Evolutionary conservation across 2,888 invertebrate species (phyloP), one percentile per base, ranked within the genome.

Genomic region (Cantharis rufa): DNA sequence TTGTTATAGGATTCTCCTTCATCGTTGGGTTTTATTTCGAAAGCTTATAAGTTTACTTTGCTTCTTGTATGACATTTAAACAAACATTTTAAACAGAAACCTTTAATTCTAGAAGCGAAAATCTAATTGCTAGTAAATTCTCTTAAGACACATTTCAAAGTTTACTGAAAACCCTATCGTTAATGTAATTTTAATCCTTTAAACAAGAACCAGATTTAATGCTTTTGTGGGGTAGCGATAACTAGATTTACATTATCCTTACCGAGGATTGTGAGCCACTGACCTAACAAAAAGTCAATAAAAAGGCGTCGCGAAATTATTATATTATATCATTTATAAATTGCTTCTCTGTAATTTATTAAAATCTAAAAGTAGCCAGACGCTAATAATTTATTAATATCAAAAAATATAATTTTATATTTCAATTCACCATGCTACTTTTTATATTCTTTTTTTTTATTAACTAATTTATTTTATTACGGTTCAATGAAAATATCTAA

Each of bases 151-250:
- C 75, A 61, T 75, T 61, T 71, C 66, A 61, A 64, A 75, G 70
- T 74, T 74, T 70, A 32, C 64, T 32, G 48, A 74, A 75, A 76
- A 32, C 62, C 28, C 18, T 68, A 62, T 63, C 69, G 28, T 62
- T 72, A 72, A 72, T 76, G 72, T 72, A 76, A 76, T 72, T 72
- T 76, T 76, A 76, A 76, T 75, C 71, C 75, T 75, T 71, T 68
- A 28, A 71, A 68, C 75, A 75, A 75, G 70, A 75, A 75, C 68
- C 71, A 68, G 75, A 75, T 75, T 71, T 71, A 71, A 28, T 69
- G 75, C 75, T 71, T 75, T 75, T 75, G 75, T 75, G 68, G 69
- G 24, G 28, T 32, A 48, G 24, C 71, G 75, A 75, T 71, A 75
- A 75, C 71, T 75, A 69, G 71, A 71, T 70, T 75, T 75, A 71